Conservation (phyloP, 2,888 invertebrate species). For the Leptarthrus brevirostris region DNA sequence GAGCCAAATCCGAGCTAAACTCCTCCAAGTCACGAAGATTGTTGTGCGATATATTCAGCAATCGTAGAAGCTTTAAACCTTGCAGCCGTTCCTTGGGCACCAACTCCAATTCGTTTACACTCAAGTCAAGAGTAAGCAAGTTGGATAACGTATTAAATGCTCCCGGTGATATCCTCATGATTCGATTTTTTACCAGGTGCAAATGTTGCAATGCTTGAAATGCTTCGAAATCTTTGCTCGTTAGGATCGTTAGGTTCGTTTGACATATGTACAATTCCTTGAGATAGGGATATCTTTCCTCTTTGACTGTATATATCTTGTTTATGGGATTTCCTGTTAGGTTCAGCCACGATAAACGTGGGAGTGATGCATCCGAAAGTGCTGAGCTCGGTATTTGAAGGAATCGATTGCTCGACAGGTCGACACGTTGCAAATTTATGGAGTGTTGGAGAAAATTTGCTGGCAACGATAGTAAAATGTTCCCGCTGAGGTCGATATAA, state of each 20-base stretch:
- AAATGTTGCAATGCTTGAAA: constrained; percentile 83
- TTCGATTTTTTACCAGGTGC: constrained; percentile 78
- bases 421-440: constrained; percentile 77
- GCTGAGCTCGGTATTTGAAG: constrained; percentile 81
- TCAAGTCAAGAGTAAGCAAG: constrained; percentile 82
- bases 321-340: constrained; percentile 84
- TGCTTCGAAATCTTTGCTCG: constrained; percentile 86
- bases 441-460: constrained; percentile 85
- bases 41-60: constrained; percentile 87
- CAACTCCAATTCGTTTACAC: constrained; percentile 83
- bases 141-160: constrained; percentile 83
- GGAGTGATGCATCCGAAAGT: constrained; percentile 79
- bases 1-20: constrained; percentile 81
- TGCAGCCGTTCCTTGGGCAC: constrained; percentile 86
- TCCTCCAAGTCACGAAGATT: constrained; percentile 83
- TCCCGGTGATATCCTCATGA: constrained; percentile 84
- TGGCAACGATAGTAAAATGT: constrained; percentile 79
- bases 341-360: constrained; percentile 80
- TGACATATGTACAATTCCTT: constrained; percentile 83
- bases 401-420: constrained; percentile 82
- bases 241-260: constrained; percentile 84
- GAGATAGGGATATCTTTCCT: constrained; percentile 80
- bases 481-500: constrained; percentile 80
- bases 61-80: constrained; percentile 78
- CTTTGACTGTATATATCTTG: constrained; percentile 77